A percentile compares a stretch with the other conserved stretches of the same genome.
These are phyloP conservation scores for Corvus moneduloides DNA, from an alignment of 2,113 vertebrate species.

Conservation along the genomic window DNA sequence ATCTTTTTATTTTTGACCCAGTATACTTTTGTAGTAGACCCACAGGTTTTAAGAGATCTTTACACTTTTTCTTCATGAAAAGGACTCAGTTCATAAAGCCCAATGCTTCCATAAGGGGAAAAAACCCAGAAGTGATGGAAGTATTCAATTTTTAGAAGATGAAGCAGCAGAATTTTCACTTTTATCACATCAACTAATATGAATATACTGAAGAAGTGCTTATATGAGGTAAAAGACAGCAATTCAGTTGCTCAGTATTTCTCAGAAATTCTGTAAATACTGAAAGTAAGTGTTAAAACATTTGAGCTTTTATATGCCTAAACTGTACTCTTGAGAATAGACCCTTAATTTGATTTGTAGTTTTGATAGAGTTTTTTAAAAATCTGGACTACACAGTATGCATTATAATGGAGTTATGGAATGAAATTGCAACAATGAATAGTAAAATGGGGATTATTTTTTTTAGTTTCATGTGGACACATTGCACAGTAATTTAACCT, in stretches of 20 bases:
- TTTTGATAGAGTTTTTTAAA: background rate
- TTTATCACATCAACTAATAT: background rate
- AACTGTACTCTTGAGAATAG: background rate
- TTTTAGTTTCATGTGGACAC: background rate
- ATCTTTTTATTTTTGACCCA: rapidly evolving
- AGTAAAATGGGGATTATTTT: background rate
- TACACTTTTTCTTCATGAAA: background rate
- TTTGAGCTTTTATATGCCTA: background rate
- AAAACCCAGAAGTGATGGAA: background rate
- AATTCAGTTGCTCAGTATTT: background rate
- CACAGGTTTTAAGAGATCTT: background rate
- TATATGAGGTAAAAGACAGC: background rate
- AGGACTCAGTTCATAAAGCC: background rate
- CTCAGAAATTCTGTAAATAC: background rate
- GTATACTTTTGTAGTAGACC: background rate
- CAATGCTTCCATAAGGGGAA: background rate
- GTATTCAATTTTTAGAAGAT: background rate
- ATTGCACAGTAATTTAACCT: background rate
- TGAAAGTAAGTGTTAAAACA: background rate
- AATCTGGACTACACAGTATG: background rate
- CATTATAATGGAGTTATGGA: background rate
- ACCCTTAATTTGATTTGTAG: background rate
- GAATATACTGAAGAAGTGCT: background rate
- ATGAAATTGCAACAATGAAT: background rate
- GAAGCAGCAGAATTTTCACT: background rate